These are phyloP conservation scores for Huso huso DNA, from an alignment of 2,797 vertebrate genomes.

Conservation along the genomic window DNA sequence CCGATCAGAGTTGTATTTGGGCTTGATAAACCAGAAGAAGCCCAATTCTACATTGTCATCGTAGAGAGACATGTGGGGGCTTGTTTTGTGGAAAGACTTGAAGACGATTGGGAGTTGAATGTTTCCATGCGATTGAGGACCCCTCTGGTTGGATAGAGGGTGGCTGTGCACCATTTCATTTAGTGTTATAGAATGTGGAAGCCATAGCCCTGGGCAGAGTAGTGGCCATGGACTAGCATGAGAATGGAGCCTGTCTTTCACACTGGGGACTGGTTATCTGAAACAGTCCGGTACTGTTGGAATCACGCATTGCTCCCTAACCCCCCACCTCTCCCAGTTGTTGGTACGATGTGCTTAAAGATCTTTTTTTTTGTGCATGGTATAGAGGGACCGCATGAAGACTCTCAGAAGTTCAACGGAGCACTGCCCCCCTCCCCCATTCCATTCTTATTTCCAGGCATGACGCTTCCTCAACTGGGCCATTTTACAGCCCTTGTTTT, in stretches of 20 bases:
- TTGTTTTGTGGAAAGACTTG: conserved; percentile 29
- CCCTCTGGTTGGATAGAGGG: conserved; percentile 18
- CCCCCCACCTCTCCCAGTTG: conserved; percentile 24
- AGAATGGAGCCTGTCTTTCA: background rate
- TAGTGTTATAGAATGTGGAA: conserved; percentile 18
- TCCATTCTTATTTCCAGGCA: conserved; percentile 10
- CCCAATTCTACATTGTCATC: conserved; percentile 72
- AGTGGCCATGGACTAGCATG: conserved; percentile 12
- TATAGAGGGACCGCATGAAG: conserved; percentile 3
- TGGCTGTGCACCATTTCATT: conserved; percentile 18
- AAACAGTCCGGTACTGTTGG: conserved; percentile 70
- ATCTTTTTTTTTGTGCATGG: conserved; percentile 13
- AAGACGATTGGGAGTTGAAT: conserved; percentile 31
- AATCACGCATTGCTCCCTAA: conserved; percentile 28
- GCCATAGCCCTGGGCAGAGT: conserved; percentile 8
- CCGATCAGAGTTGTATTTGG: conserved; percentile 90
- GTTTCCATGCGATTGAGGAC: conserved; percentile 32
- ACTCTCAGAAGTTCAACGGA: conserved; percentile 9
- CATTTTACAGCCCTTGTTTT: background rate
- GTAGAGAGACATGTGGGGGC: conserved; percentile 41
- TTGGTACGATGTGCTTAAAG: conserved; percentile 44
- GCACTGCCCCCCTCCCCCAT: conserved; percentile 22
- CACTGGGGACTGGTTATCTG: conserved; percentile 8
- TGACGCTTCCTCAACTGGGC: background rate
- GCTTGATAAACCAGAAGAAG: conserved; percentile 93